These are phyloP conservation scores for Protobothrops mucrosquamatus DNA, from an alignment of 2,113 vertebrate species.

Conservation along the genomic window DNA sequence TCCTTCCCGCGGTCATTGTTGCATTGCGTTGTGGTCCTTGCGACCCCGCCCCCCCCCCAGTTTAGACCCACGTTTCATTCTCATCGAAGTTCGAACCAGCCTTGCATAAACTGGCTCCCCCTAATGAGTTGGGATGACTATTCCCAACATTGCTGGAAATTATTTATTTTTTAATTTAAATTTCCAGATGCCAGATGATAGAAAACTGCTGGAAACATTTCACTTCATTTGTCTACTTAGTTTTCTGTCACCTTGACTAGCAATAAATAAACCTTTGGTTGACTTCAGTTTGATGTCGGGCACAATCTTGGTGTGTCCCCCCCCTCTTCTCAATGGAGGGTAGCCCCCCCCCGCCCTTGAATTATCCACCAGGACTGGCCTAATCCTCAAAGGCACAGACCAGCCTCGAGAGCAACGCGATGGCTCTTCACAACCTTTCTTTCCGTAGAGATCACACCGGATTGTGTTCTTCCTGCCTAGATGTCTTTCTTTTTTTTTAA, in stretches of 20 bases:
- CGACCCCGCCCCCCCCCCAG: not conserved
- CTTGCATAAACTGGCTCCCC: not conserved
- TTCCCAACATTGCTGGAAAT: not conserved
- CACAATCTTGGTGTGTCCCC: too few species aligned
- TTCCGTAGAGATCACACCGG: not conserved
- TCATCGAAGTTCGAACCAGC: not conserved
- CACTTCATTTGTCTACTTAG: not conserved
- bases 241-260: not conserved
- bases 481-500: not conserved
- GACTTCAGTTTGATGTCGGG: not conserved
- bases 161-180: not conserved
- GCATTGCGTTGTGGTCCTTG: not conserved
- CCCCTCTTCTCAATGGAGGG: not conserved
- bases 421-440: not conserved
- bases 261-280: slow-evolving; percentile 9
- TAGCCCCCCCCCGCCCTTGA: not conserved
- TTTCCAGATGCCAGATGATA: not conserved
- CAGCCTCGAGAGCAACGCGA: not conserved
- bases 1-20: not conserved
- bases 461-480: slow-evolving; percentile 1
- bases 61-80: not conserved
- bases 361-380: not conserved
- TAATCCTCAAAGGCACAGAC: not conserved
- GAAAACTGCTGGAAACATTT: not conserved
- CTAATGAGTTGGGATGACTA: not conserved